Evolutionary conservation across 23 tunicate genomes (phyloP).

Genomic region (Styela plicata): DNA sequence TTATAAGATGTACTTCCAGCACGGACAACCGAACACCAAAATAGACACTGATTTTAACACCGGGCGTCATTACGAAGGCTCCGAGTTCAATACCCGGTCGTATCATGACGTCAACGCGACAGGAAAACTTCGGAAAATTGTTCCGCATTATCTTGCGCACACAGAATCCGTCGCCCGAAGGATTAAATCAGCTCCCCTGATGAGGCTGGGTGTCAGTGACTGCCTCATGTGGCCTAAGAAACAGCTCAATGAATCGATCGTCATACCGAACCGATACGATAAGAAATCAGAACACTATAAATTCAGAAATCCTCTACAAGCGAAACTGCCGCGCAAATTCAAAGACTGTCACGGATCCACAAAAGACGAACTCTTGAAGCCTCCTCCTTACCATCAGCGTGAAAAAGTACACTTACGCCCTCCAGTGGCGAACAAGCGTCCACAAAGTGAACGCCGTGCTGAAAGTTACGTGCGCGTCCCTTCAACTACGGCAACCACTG

Average conservation of each 20-base stretch:
- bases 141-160: conserved; percentile 68
- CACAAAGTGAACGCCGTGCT: background rate
- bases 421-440: conserved; percentile 13
- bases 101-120: conserved; percentile 66
- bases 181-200: conserved; percentile 73
- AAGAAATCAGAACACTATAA: conserved; percentile 1
- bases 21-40: conserved; percentile 77
- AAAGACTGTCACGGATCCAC: conserved; percentile 17
- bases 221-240: conserved; percentile 62
- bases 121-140: conserved; percentile 47
- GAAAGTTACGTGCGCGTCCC: background rate
- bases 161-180: conserved; percentile 40
- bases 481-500: background rate
- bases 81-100: conserved; percentile 37
- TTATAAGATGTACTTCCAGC: conserved; percentile 65
- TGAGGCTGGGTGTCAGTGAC: conserved; percentile 68
- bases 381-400: conserved; percentile 7
- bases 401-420: conserved; percentile 26
- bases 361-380: conserved; percentile 17
- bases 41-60: conserved; percentile 77
- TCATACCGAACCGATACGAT: conserved; percentile 16
- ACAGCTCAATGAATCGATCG: conserved; percentile 18
- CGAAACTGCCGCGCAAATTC: conserved; percentile 33
- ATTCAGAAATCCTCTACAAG: conserved; percentile 14
- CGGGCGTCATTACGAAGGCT: conserved; percentile 37